A percentile compares a stretch with the other conserved stretches of the same genome.
Conservation (phyloP, 1,140 invertebrate genomes). For the Mya arenaria region DNA sequence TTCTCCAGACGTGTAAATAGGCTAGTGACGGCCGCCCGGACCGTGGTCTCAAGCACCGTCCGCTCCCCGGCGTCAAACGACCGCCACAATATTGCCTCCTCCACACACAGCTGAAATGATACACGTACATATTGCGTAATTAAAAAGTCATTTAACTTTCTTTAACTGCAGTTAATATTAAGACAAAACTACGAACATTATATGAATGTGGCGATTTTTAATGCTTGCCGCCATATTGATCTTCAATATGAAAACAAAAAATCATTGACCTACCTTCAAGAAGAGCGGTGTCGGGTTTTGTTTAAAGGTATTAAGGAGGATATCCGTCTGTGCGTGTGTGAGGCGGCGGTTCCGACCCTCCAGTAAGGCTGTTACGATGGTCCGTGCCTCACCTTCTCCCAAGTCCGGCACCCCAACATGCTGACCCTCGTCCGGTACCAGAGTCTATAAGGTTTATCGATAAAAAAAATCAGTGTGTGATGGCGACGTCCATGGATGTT, state of each 20-base stretch:
- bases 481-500: no score
- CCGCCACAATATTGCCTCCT: slow-evolving; percentile 73
- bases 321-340: slow-evolving; percentile 65
- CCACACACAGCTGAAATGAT: slow-evolving; percentile 68
- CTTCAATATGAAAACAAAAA: no score
- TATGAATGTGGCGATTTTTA: no score
- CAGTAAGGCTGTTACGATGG: slow-evolving; percentile 69
- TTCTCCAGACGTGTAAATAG: slow-evolving; percentile 73
- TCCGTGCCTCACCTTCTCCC: slow-evolving; percentile 50
- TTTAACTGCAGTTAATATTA: no score
- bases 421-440: slow-evolving; percentile 86
- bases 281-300: slow-evolving; percentile 74
- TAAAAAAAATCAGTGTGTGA: neutral
- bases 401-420: slow-evolving; percentile 59
- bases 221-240: neutral
- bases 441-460: slow-evolving; percentile 1
- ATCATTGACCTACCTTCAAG: slow-evolving; percentile 57
- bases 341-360: slow-evolving; percentile 56
- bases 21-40: slow-evolving; percentile 69
- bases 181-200: no score
- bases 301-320: slow-evolving; percentile 68
- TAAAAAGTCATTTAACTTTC: neutral
- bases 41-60: slow-evolving; percentile 67
- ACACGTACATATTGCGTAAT: neutral
- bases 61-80: slow-evolving; percentile 62